These are phyloP conservation scores for Motacilla alba DNA, from an alignment of 2,113 vertebrate species.

Conservation along the genomic window DNA sequence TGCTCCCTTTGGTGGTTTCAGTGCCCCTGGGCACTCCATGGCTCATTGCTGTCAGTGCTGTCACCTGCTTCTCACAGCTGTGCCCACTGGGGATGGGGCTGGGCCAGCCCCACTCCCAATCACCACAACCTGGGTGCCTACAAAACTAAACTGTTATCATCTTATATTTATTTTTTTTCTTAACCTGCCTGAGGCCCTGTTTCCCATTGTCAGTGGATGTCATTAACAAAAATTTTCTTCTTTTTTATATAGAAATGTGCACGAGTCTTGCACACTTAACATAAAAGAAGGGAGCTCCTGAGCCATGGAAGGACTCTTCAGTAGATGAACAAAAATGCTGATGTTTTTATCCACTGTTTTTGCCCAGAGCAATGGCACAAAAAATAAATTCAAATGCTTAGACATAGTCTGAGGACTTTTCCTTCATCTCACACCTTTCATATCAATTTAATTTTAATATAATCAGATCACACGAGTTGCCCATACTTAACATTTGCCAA, in stretches of 20 bases:
- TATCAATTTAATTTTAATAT: not conserved
- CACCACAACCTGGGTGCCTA: not conserved
- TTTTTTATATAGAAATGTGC: not conserved
- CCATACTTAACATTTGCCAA: not conserved
- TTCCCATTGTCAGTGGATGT: not conserved
- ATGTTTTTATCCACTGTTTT: not conserved
- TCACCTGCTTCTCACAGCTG: not conserved
- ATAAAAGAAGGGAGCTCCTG: not conserved
- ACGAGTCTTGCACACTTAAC: not conserved
- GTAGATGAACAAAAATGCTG: not conserved
- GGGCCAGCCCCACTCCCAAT: not conserved
- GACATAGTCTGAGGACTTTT: not conserved
- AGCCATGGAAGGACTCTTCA: not conserved
- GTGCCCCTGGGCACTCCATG: not conserved
- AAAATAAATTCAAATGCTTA: not conserved
- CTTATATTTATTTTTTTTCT: not conserved
- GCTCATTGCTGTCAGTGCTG: not conserved
- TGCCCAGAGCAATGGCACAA: not conserved
- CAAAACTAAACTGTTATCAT: not conserved
- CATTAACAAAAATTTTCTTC: not conserved
- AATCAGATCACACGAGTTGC: not conserved
- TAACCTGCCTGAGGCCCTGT: not conserved
- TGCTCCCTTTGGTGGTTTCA: not conserved
- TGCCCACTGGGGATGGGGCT: accelerated
- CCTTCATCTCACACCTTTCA: not conserved